Evolutionary conservation across 2,113 vertebrate species (phyloP), one percentile per base, ranked within the genome.

Genomic region (Gobius niger): DNA sequence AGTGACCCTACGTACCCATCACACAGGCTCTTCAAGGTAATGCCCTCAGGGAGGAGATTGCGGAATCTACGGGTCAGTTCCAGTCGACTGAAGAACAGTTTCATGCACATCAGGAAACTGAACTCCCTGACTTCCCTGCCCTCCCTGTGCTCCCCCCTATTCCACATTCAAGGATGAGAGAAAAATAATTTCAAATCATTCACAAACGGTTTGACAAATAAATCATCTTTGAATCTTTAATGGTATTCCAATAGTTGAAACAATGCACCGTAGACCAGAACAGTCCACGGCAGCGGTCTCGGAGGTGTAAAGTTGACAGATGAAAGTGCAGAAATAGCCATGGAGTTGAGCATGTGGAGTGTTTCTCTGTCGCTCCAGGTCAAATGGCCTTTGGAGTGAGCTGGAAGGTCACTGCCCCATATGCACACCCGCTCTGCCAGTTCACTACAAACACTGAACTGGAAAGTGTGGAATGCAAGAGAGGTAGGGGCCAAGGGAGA

Each of bases 371-470:
- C 14, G 16, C 40, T 64, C 54, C 42, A 41, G 68, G 57, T 70
- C 57, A 68, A 57, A 57, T 53, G 42, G n/a, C 15, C 52, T 47
- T 0, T 47, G 53, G 41, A 44, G 9, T 18, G 47, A 61, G 44
- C 65, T 52, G 64, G 65, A 68, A 65, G 73, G 64, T 50, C 70
- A 73, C 67, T 64, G 59, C 14, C 59, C 9, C 67, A 41, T 24
- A 63, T 69, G 59, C 52, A 73, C 67, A 68, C 71, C 42, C 49
- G 53, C 44, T 10, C 0, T n/a, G 51, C 52, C 51, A 75, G n/a
- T 46, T 77, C 59, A 60, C 34, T 49, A 42, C 34, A 59, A 75
- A 69, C 63, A 63, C 24, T 3, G 47, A 71, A 62, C 11, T 63
- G 63, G 60, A 65, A 15, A 15, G 18, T 63, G 41, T 47, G 47